phyloP scores from a whole-genome alignment of 2,797 vertebrate species.

The Pseudocheirus occidentalis region DNA sequence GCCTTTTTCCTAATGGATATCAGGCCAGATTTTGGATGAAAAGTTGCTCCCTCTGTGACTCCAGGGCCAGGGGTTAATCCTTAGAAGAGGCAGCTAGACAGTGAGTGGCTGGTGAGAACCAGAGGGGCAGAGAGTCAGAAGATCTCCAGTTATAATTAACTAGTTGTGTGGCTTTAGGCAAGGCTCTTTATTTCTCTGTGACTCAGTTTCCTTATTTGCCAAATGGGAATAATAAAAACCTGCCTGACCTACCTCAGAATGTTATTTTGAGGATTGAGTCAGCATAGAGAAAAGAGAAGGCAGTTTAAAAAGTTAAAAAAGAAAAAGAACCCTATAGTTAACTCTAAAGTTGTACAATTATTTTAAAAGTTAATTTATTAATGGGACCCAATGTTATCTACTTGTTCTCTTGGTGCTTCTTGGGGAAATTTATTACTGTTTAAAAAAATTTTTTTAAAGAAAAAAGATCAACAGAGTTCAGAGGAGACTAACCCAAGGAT shows the following conservation, averaged over 20 bases:
- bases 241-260: neutral
- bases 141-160: neutral
- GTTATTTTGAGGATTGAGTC: neutral
- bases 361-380: neutral
- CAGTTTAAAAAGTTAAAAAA: neutral
- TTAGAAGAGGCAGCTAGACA: neutral
- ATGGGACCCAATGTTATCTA: neutral
- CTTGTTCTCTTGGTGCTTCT: neutral
- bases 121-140: neutral
- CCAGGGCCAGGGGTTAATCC: neutral
- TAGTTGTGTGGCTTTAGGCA: neutral
- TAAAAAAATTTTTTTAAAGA: neutral
- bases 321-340: no score
- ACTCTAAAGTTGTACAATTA: neutral
- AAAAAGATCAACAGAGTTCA: constrained; percentile 18
- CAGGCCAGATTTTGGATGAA: neutral
- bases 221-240: neutral
- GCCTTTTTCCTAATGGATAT: neutral
- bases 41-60: neutral
- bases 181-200: neutral
- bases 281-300: neutral
- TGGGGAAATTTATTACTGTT: neutral
- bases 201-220: neutral
- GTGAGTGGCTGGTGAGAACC: neutral
- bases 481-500: neutral